Percentiles rank a stretch among this genome's conserved stretches.
Conservation (phyloP, 2,888 invertebrate genomes). For the Parelbella ahira region DNA sequence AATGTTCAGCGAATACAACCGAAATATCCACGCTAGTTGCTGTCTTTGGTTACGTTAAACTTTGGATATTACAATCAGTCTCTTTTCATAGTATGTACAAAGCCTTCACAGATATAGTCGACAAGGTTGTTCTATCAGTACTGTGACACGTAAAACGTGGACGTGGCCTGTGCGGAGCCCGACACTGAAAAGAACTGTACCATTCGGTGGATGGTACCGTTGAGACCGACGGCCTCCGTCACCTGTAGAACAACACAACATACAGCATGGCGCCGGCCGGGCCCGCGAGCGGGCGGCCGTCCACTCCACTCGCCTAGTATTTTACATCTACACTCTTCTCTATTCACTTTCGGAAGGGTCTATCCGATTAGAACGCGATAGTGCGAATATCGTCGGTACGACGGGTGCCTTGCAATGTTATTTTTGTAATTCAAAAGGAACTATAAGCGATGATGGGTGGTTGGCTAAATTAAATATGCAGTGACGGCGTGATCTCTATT, state of each 20-base stretch:
- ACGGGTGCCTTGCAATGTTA: conserved; percentile 19
- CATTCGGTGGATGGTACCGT: conserved; percentile 83
- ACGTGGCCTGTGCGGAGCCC: conserved; percentile 81
- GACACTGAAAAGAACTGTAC: conserved; percentile 83
- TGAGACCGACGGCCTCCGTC: conserved; percentile 82
- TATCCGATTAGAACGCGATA: conserved; percentile 21
- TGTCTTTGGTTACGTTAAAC: conserved; percentile 68
- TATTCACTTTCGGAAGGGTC: background rate
- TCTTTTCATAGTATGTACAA: conserved; percentile 73
- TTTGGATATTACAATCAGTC: conserved; percentile 75
- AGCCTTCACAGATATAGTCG: conserved; percentile 53
- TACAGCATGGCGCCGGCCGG: conserved; percentile 62
- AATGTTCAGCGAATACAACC: conserved; percentile 69
- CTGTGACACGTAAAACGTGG: conserved; percentile 83
- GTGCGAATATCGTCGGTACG: conserved; percentile 9
- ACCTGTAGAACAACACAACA: conserved; percentile 81
- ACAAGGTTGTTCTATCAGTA: conserved; percentile 66
- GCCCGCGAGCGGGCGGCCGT: too few species aligned
- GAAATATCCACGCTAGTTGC: conserved; percentile 63
- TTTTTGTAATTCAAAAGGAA: conserved; percentile 12
- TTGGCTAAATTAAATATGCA: conserved; percentile 61
- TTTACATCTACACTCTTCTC: conserved; percentile 16
- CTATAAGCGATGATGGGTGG: conserved; percentile 64
- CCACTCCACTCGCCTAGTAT: conserved; percentile 21
- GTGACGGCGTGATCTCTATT: conserved; percentile 60